These are phyloP conservation scores for Melipona beecheii DNA, from an alignment of 2,888 invertebrate genomes.

Conservation along the genomic window DNA sequence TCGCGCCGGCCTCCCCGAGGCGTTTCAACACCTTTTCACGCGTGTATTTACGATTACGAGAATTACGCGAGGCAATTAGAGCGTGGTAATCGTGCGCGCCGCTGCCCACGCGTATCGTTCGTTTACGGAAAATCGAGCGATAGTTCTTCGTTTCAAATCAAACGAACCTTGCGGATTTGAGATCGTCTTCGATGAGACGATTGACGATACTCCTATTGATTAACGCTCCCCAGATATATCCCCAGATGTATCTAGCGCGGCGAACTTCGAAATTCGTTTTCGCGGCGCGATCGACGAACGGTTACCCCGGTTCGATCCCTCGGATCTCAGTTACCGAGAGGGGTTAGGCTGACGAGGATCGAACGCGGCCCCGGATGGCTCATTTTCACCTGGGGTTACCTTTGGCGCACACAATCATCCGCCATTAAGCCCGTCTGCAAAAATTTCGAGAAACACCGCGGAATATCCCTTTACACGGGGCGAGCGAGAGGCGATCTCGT, in stretches of 20 bases:
- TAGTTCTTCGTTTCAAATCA: not conserved
- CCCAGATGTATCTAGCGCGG: not conserved
- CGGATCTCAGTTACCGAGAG: conserved; percentile 3
- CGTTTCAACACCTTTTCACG: conserved; percentile 79
- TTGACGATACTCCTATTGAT: no score
- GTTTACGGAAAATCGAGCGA: conserved; percentile 47
- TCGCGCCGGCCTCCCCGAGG: conserved; percentile 72
- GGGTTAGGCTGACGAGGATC: conserved; percentile 23
- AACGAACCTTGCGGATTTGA: no score
- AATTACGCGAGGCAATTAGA: conserved; percentile 80
- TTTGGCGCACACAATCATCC: conserved; percentile 77
- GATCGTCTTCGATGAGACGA: no score
- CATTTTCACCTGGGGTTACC: conserved; percentile 75
- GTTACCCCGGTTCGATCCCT: conserved; percentile 45
- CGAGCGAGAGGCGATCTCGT: conserved; percentile 59
- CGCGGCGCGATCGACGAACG: conserved; percentile 34
- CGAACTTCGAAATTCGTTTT: conserved; percentile 15
- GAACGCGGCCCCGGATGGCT: conserved; percentile 56
- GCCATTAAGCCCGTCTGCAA: conserved; percentile 76
- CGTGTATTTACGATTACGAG: conserved; percentile 80
- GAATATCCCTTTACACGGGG: conserved; percentile 73
- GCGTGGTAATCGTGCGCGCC: conserved; percentile 72
- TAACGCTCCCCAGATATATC: no score
- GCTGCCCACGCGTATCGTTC: conserved; percentile 50
- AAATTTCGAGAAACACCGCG: conserved; percentile 68